phyloP scores from a whole-genome alignment of 2,888 invertebrate species.

The Spisula solida region DNA sequence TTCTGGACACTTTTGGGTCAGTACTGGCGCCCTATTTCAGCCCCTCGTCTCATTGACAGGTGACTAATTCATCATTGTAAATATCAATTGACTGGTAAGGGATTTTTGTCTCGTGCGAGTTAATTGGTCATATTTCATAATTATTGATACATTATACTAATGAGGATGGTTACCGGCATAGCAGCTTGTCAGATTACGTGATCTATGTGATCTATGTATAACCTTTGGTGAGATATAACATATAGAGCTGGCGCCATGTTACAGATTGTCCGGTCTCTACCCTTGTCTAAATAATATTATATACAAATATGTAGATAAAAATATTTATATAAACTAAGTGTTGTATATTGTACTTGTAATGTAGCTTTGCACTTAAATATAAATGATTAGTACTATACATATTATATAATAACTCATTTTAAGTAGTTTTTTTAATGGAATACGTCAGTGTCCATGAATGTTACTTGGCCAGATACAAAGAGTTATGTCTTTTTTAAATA shows the following conservation, averaged over 20 bases:
- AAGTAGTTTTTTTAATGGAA: too few species aligned
- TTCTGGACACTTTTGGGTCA: slow-evolving; percentile 35
- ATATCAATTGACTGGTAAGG: slow-evolving; percentile 30
- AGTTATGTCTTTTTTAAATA: too few species aligned
- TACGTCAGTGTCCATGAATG: too few species aligned
- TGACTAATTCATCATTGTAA: neutral
- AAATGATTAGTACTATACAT: too few species aligned
- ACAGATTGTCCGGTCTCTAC: neutral
- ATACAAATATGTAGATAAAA: neutral
- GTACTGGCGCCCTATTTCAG: slow-evolving; percentile 40
- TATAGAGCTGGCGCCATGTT: slow-evolving; percentile 19
- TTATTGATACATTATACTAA: slow-evolving; percentile 56
- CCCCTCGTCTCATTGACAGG: neutral
- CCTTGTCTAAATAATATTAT: neutral
- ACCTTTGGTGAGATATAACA: slow-evolving; percentile 26
- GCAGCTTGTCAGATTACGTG: slow-evolving; percentile 22
- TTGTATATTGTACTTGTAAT: neutral
- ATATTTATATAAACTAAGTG: neutral
- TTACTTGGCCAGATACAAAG: too few species aligned
- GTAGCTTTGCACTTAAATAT: neutral
- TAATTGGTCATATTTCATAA: slow-evolving; percentile 56
- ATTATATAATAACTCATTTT: too few species aligned
- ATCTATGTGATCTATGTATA: slow-evolving; percentile 15
- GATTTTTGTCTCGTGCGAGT: slow-evolving; percentile 40
- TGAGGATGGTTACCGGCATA: neutral